Evolutionary conservation across 2,113 vertebrate species (phyloP).

Genomic region (Lamprologus ornatipinnis): DNA sequence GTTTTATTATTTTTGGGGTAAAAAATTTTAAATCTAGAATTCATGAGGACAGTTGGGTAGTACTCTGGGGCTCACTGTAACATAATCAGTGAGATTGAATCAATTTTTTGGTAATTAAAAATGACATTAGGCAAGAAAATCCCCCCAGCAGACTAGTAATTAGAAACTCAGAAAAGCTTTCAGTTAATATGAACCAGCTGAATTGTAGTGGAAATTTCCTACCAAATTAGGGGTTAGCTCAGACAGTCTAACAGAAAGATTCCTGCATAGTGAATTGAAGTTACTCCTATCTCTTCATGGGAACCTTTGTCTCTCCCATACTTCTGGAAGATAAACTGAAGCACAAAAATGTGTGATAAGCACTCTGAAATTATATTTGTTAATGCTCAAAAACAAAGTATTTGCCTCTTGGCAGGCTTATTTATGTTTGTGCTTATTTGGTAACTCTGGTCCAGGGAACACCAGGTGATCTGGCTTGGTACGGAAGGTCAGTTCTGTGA

Average conservation of each 20-base stretch:
- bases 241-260: constrained; percentile 6
- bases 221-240: neutral
- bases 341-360: neutral
- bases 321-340: neutral
- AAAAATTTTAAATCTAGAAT: neutral
- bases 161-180: neutral
- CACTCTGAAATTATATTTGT: neutral
- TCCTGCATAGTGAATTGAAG: constrained; percentile 8
- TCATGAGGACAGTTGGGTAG: neutral
- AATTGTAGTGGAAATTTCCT: neutral
- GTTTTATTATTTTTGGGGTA: neutral
- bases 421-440: constrained; percentile 17
- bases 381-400: neutral
- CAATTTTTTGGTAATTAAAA: neutral
- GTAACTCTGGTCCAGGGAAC: constrained; percentile 33
- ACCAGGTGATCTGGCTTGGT: constrained; percentile 71
- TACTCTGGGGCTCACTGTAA: neutral
- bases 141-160: neutral
- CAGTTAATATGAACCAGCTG: neutral
- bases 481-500: constrained; percentile 72
- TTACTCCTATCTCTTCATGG: constrained; percentile 36
- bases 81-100: neutral
- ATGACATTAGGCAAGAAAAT: neutral
- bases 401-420: neutral
- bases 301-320: constrained; percentile 11